Conservation (phyloP, 1,140 invertebrate genomes). For the Drosophila neocordata region DNA sequence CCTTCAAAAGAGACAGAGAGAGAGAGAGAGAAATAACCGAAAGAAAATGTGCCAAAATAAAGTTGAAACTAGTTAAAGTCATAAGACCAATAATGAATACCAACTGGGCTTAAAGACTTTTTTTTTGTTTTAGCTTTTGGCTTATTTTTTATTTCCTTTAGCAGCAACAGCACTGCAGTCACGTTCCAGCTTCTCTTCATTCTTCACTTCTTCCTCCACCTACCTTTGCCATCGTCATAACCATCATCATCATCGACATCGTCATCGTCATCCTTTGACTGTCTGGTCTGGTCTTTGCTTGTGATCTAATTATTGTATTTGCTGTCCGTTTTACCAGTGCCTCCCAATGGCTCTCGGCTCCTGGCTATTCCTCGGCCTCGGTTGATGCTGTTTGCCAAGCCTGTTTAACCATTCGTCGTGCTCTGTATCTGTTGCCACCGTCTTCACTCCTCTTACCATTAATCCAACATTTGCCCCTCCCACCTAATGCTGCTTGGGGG, state of each 20-base stretch:
- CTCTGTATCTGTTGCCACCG: slow-evolving; percentile 2
- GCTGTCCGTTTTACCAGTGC: slow-evolving; percentile 70
- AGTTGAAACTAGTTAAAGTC: slow-evolving; percentile 16
- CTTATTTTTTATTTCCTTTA: slow-evolving; percentile 29
- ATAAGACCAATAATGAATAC: slow-evolving; percentile 21
- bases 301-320: slow-evolving; percentile 80
- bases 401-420: slow-evolving; percentile 36
- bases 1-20: neutral
- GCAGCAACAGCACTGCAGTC: slow-evolving; percentile 30
- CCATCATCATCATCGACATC: slow-evolving; percentile 8
- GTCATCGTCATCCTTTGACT: slow-evolving; percentile 24
- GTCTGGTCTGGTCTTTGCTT: slow-evolving; percentile 53
- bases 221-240: slow-evolving; percentile 8
- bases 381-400: slow-evolving; percentile 20
- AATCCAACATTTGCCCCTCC: neutral
- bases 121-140: too few species aligned
- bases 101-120: slow-evolving; percentile 5
- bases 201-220: slow-evolving; percentile 26
- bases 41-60: slow-evolving; percentile 14
- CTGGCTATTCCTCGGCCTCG: slow-evolving; percentile 4
- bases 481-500: slow-evolving; percentile 29
- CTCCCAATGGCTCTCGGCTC: slow-evolving; percentile 17
- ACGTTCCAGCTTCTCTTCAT: slow-evolving; percentile 47
- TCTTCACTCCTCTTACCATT: too few species aligned
- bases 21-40: too few species aligned